Conservation (phyloP, 2,797 vertebrate genomes). For the Botia kubotai region DNA sequence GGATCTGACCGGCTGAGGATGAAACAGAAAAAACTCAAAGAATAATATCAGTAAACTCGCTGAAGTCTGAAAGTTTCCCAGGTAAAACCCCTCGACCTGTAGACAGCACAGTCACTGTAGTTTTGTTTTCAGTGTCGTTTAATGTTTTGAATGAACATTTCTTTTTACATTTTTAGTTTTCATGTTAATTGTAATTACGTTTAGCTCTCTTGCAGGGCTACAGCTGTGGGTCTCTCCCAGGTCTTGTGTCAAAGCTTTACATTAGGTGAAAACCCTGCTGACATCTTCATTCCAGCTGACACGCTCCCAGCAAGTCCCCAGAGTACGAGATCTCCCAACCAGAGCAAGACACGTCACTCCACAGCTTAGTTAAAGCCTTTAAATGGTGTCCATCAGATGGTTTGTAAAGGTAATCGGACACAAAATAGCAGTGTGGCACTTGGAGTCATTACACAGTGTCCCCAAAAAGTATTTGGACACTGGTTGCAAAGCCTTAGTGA, state of each 20-base stretch:
- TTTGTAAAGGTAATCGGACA: neutral
- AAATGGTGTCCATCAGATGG: neutral
- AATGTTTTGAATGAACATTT: too few species aligned
- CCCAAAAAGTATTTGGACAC: neutral
- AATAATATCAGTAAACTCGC: too few species aligned
- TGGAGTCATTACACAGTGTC: neutral
- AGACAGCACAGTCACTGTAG: too few species aligned
- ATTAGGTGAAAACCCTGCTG: constrained; percentile 22
- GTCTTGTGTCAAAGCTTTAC: constrained; percentile 48
- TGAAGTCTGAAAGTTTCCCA: too few species aligned
- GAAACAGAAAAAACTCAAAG: neutral
- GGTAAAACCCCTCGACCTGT: too few species aligned
- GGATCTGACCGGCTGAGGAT: neutral
- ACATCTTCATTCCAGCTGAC: constrained; percentile 61
- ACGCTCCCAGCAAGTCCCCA: constrained; percentile 47
- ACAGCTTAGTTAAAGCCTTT: neutral
- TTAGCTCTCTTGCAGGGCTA: neutral
- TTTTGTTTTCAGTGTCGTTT: too few species aligned
- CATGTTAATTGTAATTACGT: too few species aligned
- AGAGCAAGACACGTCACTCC: constrained; percentile 16
- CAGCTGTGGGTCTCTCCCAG: constrained; percentile 12
- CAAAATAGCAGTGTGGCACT: neutral
- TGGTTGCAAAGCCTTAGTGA: neutral
- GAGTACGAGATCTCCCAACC: constrained; percentile 11
- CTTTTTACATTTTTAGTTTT: too few species aligned